A percentile compares a stretch with the other conserved stretches of the same genome.
Conservation (phyloP, 2,797 vertebrate species). For the Sebastes dallii region DNA sequence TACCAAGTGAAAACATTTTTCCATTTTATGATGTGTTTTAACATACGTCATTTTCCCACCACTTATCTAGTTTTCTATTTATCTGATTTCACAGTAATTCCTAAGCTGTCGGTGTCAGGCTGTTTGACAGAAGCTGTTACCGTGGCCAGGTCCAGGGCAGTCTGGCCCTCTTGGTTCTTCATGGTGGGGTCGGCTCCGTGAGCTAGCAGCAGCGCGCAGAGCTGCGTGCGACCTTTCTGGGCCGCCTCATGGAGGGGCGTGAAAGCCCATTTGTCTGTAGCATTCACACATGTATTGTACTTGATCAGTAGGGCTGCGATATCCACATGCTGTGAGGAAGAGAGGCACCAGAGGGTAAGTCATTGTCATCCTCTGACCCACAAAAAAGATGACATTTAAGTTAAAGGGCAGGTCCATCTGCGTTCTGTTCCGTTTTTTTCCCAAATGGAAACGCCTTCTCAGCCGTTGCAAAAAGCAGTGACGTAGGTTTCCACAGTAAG, state of each 20-base stretch:
- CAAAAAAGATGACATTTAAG: neutral
- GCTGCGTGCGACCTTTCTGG: slow-evolving; percentile 87
- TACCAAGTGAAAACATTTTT: neutral
- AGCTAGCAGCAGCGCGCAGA: slow-evolving; percentile 85
- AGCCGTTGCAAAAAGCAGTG: too few relatives aligned
- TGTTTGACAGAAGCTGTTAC: slow-evolving; percentile 51
- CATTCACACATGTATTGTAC: slow-evolving; percentile 87
- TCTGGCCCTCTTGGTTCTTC: slow-evolving; percentile 89
- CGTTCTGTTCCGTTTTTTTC: too few relatives aligned
- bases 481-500: too few relatives aligned
- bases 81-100: neutral
- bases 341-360: neutral
- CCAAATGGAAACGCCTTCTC: too few relatives aligned
- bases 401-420: neutral
- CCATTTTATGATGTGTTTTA: neutral
- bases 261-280: slow-evolving; percentile 89
- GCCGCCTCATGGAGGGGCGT: slow-evolving; percentile 87
- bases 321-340: slow-evolving; percentile 81
- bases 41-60: neutral
- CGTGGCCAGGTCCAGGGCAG: slow-evolving; percentile 85
- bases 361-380: neutral
- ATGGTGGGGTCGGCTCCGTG: slow-evolving; percentile 87
- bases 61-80: too few relatives aligned
- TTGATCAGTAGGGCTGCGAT: slow-evolving; percentile 87
- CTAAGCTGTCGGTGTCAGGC: neutral